A percentile compares a stretch with the other conserved stretches of the same genome.
Conservation (phyloP, 2,797 vertebrate species). For the Brachymystax lenok region DNA sequence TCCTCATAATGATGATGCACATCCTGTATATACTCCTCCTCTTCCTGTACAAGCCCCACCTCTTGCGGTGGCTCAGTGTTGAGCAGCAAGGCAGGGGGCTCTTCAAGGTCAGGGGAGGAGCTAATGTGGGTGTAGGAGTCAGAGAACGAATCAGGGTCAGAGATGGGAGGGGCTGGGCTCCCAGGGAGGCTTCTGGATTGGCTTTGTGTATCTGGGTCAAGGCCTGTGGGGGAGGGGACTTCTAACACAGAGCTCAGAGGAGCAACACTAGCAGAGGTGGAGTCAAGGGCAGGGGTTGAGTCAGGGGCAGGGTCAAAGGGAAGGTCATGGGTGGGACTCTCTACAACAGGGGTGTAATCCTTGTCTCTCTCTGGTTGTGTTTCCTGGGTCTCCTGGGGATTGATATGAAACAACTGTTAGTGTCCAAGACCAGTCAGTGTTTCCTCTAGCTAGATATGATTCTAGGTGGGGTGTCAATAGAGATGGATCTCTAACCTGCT, state of each 20-base stretch:
- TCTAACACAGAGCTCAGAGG: constrained; percentile 32
- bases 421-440: background rate
- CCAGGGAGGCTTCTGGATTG: constrained; percentile 45
- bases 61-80: constrained; percentile 57
- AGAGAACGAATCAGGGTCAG: constrained; percentile 67
- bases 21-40: constrained; percentile 43
- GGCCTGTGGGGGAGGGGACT: constrained; percentile 22
- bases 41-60: constrained; percentile 38
- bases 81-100: constrained; percentile 37
- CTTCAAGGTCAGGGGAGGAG: constrained; percentile 49
- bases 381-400: constrained; percentile 60
- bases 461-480: background rate
- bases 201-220: constrained; percentile 38
- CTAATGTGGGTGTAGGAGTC: constrained; percentile 71
- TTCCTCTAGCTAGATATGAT: background rate
- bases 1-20: constrained; percentile 26
- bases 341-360: constrained; percentile 14
- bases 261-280: constrained; percentile 7
- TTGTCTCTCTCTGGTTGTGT: constrained; percentile 42
- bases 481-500: constrained; percentile 48
- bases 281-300: constrained; percentile 6
- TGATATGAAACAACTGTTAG: background rate
- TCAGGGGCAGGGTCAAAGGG: background rate
- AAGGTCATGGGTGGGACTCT: background rate
- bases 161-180: constrained; percentile 27